Conservation (phyloP, 2,113 vertebrate genomes). For the Pachypanchax playfairii region DNA sequence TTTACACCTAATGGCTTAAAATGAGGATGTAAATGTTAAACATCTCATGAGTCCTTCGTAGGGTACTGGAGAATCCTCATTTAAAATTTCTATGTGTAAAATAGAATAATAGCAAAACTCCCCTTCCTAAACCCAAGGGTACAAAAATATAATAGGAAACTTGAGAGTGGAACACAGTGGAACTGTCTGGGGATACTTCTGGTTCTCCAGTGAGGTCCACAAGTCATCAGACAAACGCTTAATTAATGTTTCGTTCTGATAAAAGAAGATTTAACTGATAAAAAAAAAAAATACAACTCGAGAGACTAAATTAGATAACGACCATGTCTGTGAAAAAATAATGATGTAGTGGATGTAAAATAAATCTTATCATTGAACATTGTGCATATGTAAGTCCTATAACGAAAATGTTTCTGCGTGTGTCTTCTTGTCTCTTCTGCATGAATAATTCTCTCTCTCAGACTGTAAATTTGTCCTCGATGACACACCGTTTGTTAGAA, state of each 20-base stretch:
- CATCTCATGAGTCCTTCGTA: no score
- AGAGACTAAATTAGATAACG: constrained; percentile 17
- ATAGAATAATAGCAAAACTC: constrained; percentile 11
- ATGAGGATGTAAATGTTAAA: no score
- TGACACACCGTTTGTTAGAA: constrained; percentile 2
- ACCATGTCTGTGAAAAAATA: not conserved
- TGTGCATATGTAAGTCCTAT: no score
- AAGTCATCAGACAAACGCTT: constrained; percentile 37
- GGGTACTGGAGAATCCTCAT: no score
- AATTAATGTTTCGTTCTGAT: constrained; percentile 42
- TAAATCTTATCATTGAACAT: not conserved
- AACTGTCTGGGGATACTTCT: constrained; percentile 22
- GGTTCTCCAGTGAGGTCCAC: constrained; percentile 36
- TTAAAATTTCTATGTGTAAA: not conserved
- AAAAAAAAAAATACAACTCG: constrained; percentile 18
- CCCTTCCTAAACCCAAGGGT: not conserved
- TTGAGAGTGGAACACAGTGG: constrained; percentile 11
- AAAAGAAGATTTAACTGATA: not conserved
- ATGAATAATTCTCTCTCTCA: not conserved
- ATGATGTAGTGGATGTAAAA: not conserved
- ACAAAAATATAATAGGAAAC: constrained; percentile 40
- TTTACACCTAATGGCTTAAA: no score
- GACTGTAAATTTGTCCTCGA: not conserved
- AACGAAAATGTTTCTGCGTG: no score
- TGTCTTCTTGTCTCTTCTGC: not conserved